Conservation (phyloP, 2,888 invertebrate species). For the Eudasyphora cyanicolor region DNA sequence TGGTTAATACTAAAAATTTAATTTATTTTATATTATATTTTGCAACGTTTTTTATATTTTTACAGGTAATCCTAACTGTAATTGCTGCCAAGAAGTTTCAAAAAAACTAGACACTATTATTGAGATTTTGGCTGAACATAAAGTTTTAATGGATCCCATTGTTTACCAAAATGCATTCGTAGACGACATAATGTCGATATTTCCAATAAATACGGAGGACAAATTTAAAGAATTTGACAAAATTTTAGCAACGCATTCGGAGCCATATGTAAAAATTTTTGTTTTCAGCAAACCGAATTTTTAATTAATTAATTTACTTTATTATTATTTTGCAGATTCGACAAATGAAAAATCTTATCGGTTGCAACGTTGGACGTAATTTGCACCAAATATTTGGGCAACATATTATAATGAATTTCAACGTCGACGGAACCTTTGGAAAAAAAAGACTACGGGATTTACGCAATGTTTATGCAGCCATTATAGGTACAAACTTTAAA, state of each 20-base stretch:
- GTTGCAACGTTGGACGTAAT: too few relatives aligned
- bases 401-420: background rate
- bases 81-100: background rate
- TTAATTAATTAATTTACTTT: background rate
- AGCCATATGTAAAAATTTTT: conserved; percentile 8
- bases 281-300: background rate
- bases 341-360: background rate
- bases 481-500: too few relatives aligned
- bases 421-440: background rate
- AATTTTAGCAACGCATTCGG: background rate
- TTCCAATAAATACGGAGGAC: conserved; percentile 1
- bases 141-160: background rate
- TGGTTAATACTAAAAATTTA: too few relatives aligned
- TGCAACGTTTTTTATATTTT: background rate
- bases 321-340: background rate
- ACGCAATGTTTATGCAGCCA: too few relatives aligned
- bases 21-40: background rate
- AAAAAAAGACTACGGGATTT: background rate
- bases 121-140: conserved; percentile 6
- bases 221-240: background rate
- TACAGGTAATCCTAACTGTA: background rate
- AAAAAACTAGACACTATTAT: background rate
- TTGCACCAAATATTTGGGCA: background rate
- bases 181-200: background rate
- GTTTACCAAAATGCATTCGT: background rate